These are phyloP conservation scores for Gobionotothen gibberifrons DNA, from an alignment of 2,797 vertebrate species.

Conservation along the genomic window DNA sequence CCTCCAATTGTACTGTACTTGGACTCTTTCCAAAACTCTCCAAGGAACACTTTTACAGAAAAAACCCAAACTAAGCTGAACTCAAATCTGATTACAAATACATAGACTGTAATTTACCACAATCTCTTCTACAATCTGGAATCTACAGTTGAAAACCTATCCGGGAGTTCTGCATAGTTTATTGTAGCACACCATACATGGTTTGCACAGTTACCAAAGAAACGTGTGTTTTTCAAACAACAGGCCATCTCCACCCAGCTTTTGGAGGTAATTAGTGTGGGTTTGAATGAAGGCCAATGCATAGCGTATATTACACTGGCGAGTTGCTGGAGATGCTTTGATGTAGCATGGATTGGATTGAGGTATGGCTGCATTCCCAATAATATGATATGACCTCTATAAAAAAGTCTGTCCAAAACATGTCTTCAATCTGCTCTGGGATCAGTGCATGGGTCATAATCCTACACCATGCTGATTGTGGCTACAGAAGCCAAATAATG, in stretches of 20 bases:
- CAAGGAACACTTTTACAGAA: slow-evolving; percentile 27
- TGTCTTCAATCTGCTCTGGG: slow-evolving; percentile 56
- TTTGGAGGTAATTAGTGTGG: slow-evolving; percentile 64
- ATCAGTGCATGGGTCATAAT: slow-evolving; percentile 36
- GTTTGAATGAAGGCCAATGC: slow-evolving; percentile 65
- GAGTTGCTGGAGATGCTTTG: slow-evolving; percentile 62
- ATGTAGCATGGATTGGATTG: slow-evolving; percentile 58
- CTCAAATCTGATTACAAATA: slow-evolving; percentile 46
- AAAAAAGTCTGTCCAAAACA: slow-evolving; percentile 23
- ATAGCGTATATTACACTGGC: slow-evolving; percentile 44
- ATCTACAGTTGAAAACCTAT: slow-evolving; percentile 43
- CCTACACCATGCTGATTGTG: slow-evolving; percentile 44
- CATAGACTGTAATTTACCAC: slow-evolving; percentile 41
- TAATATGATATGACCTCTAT: slow-evolving; percentile 64
- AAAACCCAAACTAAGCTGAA: slow-evolving; percentile 16
- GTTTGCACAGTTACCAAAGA: slow-evolving; percentile 65
- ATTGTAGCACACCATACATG: slow-evolving; percentile 34
- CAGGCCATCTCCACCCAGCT: slow-evolving; percentile 47
- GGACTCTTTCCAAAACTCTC: slow-evolving; percentile 46
- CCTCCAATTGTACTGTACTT: slow-evolving; percentile 42
- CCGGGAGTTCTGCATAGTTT: slow-evolving; percentile 26
- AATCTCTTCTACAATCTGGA: slow-evolving; percentile 54
- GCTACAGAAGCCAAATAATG: slow-evolving; percentile 35
- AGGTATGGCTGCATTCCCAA: slow-evolving; percentile 59
- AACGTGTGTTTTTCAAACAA: slow-evolving; percentile 69